phyloP scores from a whole-genome alignment of 2,888 invertebrate species.

The Saturnia pavonia region DNA sequence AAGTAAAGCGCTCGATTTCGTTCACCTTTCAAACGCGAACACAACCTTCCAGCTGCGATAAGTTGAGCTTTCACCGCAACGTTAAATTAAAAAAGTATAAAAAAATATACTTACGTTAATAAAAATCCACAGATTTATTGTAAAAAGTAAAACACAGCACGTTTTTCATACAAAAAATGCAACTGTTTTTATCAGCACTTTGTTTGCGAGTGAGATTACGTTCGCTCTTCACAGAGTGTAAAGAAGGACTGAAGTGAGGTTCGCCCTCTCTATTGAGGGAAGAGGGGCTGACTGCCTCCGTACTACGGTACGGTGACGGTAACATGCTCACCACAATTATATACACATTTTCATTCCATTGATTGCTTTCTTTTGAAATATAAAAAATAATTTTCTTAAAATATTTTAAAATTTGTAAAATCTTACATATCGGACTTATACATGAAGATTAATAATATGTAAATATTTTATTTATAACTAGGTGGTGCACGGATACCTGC shows the following conservation, averaged over 20 bases:
- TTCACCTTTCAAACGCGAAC: constrained; percentile 51
- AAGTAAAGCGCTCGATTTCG: constrained; percentile 36
- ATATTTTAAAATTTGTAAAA: not conserved
- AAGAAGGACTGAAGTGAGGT: constrained; percentile 67
- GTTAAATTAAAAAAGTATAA: constrained; percentile 16
- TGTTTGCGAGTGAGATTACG: constrained; percentile 45
- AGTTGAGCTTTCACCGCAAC: constrained; percentile 48
- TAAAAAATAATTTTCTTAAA: not conserved
- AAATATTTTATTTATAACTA: too few species aligned
- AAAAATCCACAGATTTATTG: constrained; percentile 63
- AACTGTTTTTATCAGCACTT: constrained; percentile 55
- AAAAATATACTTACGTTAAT: constrained; percentile 59
- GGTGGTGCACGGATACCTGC: too few species aligned
- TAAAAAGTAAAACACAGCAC: constrained; percentile 67
- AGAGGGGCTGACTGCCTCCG: constrained; percentile 61
- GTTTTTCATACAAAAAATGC: constrained; percentile 58
- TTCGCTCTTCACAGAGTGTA: constrained; percentile 46
- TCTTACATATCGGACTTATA: too few species aligned
- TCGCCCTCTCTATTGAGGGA: constrained; percentile 58
- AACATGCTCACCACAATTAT: constrained; percentile 39
- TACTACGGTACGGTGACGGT: constrained; percentile 34
- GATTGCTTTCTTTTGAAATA: not conserved
- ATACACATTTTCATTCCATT: constrained; percentile 43
- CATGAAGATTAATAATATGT: too few species aligned
- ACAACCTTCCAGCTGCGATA: constrained; percentile 36